Percentiles rank a stretch among this genome's conserved stretches.
These are phyloP conservation scores for Typhlichthys subterraneus DNA, from an alignment of 2,797 vertebrate species.

Conservation along the genomic window DNA sequence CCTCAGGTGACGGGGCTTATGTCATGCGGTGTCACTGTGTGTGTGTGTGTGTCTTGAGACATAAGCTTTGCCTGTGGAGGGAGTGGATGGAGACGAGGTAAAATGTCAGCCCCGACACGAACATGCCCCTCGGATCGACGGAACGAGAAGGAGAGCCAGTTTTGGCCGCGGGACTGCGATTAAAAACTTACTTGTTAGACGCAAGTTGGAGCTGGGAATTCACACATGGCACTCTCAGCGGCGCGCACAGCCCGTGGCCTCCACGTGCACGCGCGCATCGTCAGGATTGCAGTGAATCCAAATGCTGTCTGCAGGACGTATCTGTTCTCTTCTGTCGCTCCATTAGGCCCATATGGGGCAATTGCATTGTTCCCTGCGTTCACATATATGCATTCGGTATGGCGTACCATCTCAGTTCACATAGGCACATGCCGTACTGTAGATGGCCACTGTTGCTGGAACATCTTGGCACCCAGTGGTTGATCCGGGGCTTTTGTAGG, in stretches of 20 bases:
- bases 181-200: constrained; percentile 56
- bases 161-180: constrained; percentile 33
- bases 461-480: constrained; percentile 6
- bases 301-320: constrained; percentile 28
- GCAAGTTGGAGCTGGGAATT: constrained; percentile 24
- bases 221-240: too few species aligned
- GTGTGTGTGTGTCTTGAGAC: constrained; percentile 41
- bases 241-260: too few species aligned
- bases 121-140: constrained; percentile 64
- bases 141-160: constrained; percentile 47
- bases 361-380: background rate
- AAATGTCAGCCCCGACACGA: constrained; percentile 66
- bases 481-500: constrained; percentile 17
- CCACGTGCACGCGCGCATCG: too few species aligned
- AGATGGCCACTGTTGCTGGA: background rate
- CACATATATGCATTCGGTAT: constrained; percentile 19
- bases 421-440: background rate
- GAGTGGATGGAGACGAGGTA: constrained; percentile 47
- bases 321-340: constrained; percentile 34
- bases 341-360: constrained; percentile 65
- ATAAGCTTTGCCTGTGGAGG: constrained; percentile 72
- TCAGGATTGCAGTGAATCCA: constrained; percentile 23
- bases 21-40: too few species aligned
- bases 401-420: background rate
- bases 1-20: constrained; percentile 22